Evolutionary conservation across 2,113 vertebrate species (phyloP), one percentile per base, ranked within the genome.

Genomic region (Pangasianodon gigas): DNA sequence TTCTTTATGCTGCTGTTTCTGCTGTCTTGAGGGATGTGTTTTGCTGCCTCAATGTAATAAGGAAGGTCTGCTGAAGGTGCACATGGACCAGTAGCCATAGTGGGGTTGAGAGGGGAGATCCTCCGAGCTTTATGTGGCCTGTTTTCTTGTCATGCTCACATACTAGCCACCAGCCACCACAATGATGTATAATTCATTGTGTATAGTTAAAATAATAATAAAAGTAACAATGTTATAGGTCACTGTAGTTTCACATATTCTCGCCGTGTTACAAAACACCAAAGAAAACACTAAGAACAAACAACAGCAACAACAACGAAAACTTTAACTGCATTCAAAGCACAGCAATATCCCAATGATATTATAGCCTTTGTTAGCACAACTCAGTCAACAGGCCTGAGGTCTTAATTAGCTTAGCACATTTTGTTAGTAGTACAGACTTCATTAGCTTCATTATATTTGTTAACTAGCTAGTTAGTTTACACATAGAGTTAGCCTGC

Each of bases 1-100:
- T 87, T 88, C 62, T 85, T 87, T 85, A 88, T 79, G 52, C 86
- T 21, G 77, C 74, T 56, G 83, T 44, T 32, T 74, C 56, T 69
- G n/a, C 69, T 60, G 62, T 86, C 62, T 89, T 65, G 8, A 46
- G 77, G 51, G 85, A 87, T 4, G 41, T 87, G 37, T 41, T 67
- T 54, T 58, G 11, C 41, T 77, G 44, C 62, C 46, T 88, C 13
- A 44, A 44, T 86, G 87, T 88, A 84, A 71, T 16, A n/a, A 11
- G 29, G 58, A 29, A 80, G 82, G 26, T 48, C 13, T 88, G 65
- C 29, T 60, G n/a, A 80, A 60, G 21, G 86, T 56, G 16, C 29
- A 69, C 41, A 29, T 41, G 32, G 54, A 46, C 56, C 26, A 87
- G 44, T 75, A 87, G 52, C 52, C 11, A 29, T 29, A 58, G 67